Base-by-base conservation (phyloP, 2,888 invertebrate genomes). In the Drosophila suboccidentalis region DNA sequence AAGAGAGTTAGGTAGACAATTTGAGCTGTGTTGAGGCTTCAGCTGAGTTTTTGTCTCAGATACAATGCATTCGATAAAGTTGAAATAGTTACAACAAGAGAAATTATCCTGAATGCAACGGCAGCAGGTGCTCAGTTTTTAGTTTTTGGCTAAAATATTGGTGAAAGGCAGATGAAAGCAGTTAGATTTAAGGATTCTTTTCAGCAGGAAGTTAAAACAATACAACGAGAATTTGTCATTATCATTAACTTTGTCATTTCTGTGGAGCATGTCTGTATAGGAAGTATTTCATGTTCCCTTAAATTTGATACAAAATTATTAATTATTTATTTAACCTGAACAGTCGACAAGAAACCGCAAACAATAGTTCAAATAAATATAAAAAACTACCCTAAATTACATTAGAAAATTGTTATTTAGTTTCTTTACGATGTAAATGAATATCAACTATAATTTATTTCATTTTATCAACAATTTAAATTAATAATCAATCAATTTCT, bases 1-100 rank as follows among this genome's bases (percentile, higher is more conserved):
- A 47, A 54, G 66, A 61, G 72, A 51, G 38, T 55, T 87, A 85
- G 86, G 85, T 87, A 85, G 79, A 69, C 53, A 71, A 71, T 65
- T 78, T 64, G 63, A 75, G 70, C 26, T 54, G 62, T 17, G 10
- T 39, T 17, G 39, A 11, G 54, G 32, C 29, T 39, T 32, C 10
- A 13, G 11, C 17, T 17, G 6, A 26, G 26, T 54, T 29, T 22
- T 50, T 44, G 53, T 54, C 44, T 47, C 15, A 43, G 73, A 51
- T 62, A 69, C 75, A 78, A 77, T 60, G 73, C 49, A 63, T 60
- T 78, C 73, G 75, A 72, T 78, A 76, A 75, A 77, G 66, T 66
- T 59, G 49, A 43, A 39, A 29, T 38, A 38, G 53, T 29, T 58
- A 44, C 32, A 72, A 49, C 38, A 55, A 53, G 46, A 38, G 41